Base-by-base conservation (phyloP, 2,797 vertebrate genomes). In the Miichthys miiuy region DNA sequence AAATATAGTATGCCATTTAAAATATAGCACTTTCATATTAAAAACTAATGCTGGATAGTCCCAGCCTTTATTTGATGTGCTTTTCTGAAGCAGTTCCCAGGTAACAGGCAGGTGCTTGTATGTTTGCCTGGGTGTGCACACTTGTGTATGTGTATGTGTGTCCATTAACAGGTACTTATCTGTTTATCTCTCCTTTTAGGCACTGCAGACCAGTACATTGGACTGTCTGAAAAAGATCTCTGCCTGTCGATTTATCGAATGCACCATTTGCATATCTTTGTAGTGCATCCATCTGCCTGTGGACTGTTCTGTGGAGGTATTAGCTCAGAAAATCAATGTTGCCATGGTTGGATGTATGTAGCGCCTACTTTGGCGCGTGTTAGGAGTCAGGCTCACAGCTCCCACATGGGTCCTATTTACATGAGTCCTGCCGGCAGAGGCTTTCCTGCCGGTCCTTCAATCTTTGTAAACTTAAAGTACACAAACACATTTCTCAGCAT, bases 181-280 rank as follows among this genome's bases (percentile, higher is more conserved):
- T 94, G 94, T 95, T 95, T 94, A 94, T 90, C 87, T 94, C 91
- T 93, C 92, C 91, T 92, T 95, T 93, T 92, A 94, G 93, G 89
- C 88, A 85, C 89, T 86, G 85, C 93, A 86, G 92, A 84, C 89
- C 90, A 78, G 88, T 92, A 92, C 91, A 92, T 90, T 90, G 89
- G 89, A 92, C 91, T 83, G 93, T 91, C 93, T 94, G 93, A 94
- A 93, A 94, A 94, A 95, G 93, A 95, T 92, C 91, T 93, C 90
- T 70, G 88, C 88, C 88, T 91, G 93, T 95, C 94, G 92, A 95
- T 95, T 95, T 96, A 95, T 95, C 34, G 94, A 95, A 91, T 88
- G 83, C 78, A 61, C 75, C 85, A 95, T 96, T 96, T 96, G 94
- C 95, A 96, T 96, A 95, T 94, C 96, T 96, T 96, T 96, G 95